These are phyloP conservation scores for Meleagris gallopavo DNA, from an alignment of 2,113 vertebrate species.

Conservation along the genomic window DNA sequence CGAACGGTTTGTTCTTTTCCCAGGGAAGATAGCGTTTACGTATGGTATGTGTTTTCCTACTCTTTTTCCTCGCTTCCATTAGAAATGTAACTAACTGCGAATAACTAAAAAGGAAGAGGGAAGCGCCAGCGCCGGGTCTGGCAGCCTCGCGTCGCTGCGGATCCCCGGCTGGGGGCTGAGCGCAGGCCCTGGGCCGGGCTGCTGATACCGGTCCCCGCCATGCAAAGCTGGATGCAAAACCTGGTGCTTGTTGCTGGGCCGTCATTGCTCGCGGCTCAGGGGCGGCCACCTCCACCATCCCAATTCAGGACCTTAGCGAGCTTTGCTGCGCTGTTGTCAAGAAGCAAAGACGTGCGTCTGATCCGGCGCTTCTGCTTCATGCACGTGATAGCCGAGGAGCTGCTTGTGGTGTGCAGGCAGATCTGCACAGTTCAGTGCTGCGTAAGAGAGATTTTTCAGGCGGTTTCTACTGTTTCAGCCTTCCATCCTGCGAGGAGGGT, in stretches of 20 bases:
- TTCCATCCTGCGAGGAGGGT: neutral
- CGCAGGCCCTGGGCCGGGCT: no score
- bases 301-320: neutral
- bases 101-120: neutral
- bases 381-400: neutral
- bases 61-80: neutral
- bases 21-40: neutral
- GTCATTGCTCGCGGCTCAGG: neutral
- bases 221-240: neutral
- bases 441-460: neutral
- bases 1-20: neutral
- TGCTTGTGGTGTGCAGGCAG: fast-evolving
- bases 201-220: neutral
- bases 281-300: neutral
- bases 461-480: neutral
- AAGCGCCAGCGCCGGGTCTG: no score
- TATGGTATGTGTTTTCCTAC: neutral
- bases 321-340: neutral
- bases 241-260: neutral
- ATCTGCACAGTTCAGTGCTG: neutral
- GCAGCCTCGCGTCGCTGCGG: no score
- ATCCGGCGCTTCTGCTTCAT: fast-evolving
- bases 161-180: no score
- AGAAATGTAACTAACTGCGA: neutral
- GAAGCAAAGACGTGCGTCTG: neutral